A percentile compares a stretch with the other conserved stretches of the same genome.
Evolutionary conservation across 2,113 vertebrate genomes (phyloP).

Genomic region (Pleuronectes platessa): DNA sequence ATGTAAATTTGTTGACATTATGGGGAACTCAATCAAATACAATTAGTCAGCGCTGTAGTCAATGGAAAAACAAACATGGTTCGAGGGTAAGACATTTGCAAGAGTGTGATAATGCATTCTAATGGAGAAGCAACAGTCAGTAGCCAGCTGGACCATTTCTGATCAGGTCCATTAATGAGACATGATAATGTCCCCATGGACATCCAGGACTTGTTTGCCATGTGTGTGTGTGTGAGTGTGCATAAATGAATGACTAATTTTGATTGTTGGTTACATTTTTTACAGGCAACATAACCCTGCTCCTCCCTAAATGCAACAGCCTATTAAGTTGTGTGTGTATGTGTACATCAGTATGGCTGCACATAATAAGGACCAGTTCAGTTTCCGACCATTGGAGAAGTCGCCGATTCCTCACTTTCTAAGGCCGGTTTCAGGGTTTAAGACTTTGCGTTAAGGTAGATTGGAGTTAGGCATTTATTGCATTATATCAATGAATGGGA

Average conservation of each 20-base stretch:
- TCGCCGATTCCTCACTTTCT: background rate
- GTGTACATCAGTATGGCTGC: background rate
- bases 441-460: no score
- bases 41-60: constrained; percentile 43
- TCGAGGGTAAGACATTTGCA: constrained; percentile 63
- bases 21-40: constrained; percentile 36
- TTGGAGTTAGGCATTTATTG: no score
- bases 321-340: background rate
- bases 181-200: constrained; percentile 63
- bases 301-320: constrained; percentile 7
- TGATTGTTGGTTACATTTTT: constrained; percentile 53
- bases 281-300: constrained; percentile 21
- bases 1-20: constrained; percentile 34
- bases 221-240: constrained; percentile 60
- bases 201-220: constrained; percentile 44
- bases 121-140: constrained; percentile 57
- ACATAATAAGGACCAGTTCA: background rate
- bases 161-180: constrained; percentile 65
- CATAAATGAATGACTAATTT: constrained; percentile 60
- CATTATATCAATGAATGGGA: no score
- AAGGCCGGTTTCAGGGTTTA: background rate
- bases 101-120: constrained; percentile 74
- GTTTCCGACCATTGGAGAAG: background rate
- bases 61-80: constrained; percentile 60
- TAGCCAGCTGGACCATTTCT: constrained; percentile 57